Base-by-base conservation (phyloP, 2,113 vertebrate species). In the Oreocharis arfaki region DNA sequence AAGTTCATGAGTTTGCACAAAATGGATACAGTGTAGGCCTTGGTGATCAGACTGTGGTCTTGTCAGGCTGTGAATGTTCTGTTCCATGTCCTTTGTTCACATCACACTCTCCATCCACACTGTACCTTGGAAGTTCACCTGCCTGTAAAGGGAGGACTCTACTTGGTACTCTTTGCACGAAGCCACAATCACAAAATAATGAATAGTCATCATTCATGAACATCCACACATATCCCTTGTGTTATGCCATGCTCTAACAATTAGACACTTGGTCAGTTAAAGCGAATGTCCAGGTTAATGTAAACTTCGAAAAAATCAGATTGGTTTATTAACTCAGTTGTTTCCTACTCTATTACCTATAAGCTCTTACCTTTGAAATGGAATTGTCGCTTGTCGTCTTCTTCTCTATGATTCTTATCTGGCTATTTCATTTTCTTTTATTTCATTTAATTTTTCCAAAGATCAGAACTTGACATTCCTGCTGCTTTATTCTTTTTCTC, bases 251-350 rank as follows among this genome's bases (percentile, higher is more conserved):
- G 8, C 27, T 96, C 78, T 88, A 95, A 81, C 67, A 57, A 49
- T 87, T 77, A 93, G 89, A 82, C 17, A 60, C 42, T 84, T 87
- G 71, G 61, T 91, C 73, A 96, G 56, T 95, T 95, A 65, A 97
- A 96, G 93, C 47, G 59, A 94, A 89, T 78, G 76, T 23, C 19
- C 65, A 90, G 39, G 52, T 91, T 93, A 96, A 93, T 11, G 15
- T 23, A 87, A 96, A 93, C 64, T 83, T 89, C 8, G 22, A 94
- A 93, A 97, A 96, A 96, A 18, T 87, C 71, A 95, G n/a, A 42
- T 50, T 71, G 26, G 47, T 95, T 95, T 85, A 76, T 73, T 81
- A 79, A 85, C 28, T 75, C 74, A 6, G 7, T 71, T 57, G 22
- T 71, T 83, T 90, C 52, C 70, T 85, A 53, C 20, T 67, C 35